phyloP scores from a whole-genome alignment of 2,113 vertebrate species.

The Percopsis transmontana region DNA sequence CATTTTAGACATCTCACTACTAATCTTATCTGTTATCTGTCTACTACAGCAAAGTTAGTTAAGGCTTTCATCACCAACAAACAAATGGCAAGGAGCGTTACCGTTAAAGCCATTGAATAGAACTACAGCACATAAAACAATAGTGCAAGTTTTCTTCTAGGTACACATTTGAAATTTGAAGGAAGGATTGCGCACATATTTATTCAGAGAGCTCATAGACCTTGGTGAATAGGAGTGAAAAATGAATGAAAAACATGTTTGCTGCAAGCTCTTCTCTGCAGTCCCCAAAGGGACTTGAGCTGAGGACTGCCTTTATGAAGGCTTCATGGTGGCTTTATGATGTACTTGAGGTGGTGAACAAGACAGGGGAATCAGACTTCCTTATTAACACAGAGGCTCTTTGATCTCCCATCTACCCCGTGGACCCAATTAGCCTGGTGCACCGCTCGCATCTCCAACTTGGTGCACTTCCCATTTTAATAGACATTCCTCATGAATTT shows the following conservation, averaged over 20 bases:
- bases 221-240: not conserved
- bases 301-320: slow-evolving; percentile 39
- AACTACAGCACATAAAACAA: not conserved
- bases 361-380: slow-evolving; percentile 39
- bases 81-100: too few relatives aligned
- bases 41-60: not conserved
- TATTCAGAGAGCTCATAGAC: not conserved
- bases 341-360: slow-evolving; percentile 26
- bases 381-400: slow-evolving; percentile 53
- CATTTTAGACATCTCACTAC: not conserved
- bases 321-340: slow-evolving; percentile 42
- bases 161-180: not conserved
- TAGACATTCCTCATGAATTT: slow-evolving; percentile 60
- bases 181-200: not conserved
- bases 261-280: not conserved
- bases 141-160: not conserved
- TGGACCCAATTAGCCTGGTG: slow-evolving; percentile 63
- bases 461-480: slow-evolving; percentile 46
- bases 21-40: not conserved
- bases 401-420: slow-evolving; percentile 65
- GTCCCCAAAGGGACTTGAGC: slow-evolving; percentile 14
- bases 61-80: not conserved
- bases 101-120: too few relatives aligned
- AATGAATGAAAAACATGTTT: not conserved
- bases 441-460: slow-evolving; percentile 60